phyloP scores from a whole-genome alignment of 1,140 invertebrate genomes.

The Heliconius hermathena region DNA sequence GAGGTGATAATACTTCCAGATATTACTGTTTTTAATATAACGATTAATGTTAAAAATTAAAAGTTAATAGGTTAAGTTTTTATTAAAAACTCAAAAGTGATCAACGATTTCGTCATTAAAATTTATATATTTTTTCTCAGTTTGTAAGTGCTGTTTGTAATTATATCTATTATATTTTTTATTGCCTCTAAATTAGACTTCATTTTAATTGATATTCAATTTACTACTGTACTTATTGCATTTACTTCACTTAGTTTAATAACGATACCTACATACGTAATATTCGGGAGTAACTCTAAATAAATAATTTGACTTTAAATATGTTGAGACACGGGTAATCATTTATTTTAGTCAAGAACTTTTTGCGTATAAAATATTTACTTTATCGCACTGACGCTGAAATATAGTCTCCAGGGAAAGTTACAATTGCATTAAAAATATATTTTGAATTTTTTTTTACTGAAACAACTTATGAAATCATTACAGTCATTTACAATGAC shows the following conservation, averaged over 20 bases:
- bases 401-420: background rate
- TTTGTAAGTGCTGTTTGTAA: background rate
- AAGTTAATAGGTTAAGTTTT: background rate
- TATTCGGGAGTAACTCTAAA: background rate
- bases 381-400: background rate
- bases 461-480: too few relatives aligned
- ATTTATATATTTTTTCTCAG: too few relatives aligned
- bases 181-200: background rate
- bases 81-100: background rate
- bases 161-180: background rate
- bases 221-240: background rate
- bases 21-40: conserved; percentile 68
- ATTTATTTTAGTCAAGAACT: background rate
- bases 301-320: background rate
- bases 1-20: conserved; percentile 59
- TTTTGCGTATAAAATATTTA: conserved; percentile 2
- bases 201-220: too few relatives aligned
- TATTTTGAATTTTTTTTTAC: too few relatives aligned
- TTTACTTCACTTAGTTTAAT: too few relatives aligned
- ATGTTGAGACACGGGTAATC: background rate
- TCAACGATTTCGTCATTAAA: background rate
- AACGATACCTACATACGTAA: background rate
- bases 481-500: background rate
- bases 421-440: background rate
- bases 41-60: background rate